Evolutionary conservation across 2,888 invertebrate species (phyloP), one percentile per base, ranked within the genome.

Genomic region (Aphrophora alni): DNA sequence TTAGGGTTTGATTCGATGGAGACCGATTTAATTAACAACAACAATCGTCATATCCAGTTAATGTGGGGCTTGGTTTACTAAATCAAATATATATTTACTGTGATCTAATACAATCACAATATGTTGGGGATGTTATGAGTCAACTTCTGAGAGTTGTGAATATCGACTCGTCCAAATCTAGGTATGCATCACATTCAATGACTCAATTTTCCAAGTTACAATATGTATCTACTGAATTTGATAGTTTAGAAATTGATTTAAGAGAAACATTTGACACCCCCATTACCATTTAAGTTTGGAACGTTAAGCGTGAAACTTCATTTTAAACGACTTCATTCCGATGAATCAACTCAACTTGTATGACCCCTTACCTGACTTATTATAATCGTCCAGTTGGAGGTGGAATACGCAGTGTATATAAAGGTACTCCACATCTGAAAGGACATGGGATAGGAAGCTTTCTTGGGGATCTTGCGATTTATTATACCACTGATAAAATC

Each of bases 401-500:
- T 38, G 81, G 75, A 26, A 68, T 44, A 44, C 75, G 69, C 51
- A 80, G 12, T 71, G 81, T 78, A 17, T 82, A 69, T 75, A 77
- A 38, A 51, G 82, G 82, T 68, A 70, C 27, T 28, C 59, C 79
- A 68, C 82, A n/a, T n/a, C n/a, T n/a, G n/a, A n/a, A n/a, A n/a
- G 82, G 81, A 26, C 81, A 84, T 76, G 81, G 84, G 12, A 80
- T 82, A 26, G 82, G 82, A 38, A 78, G 81, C 44, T 83, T 84
- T 74, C 77, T 83, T 2, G 82, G 81, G n/a, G n/a, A n/a, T n/a
- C n/a, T n/a, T n/a, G n/a, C n/a, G n/a, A n/a, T n/a, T n/a, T n/a
- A n/a, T n/a, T n/a, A n/a, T n/a, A n/a, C n/a, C n/a, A n/a, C n/a
- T n/a, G n/a, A n/a, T n/a, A n/a, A n/a, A n/a, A n/a, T n/a, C n/a